Conservation (phyloP, 2,113 vertebrate species). For the Dolichallabes microphthalmus region DNA sequence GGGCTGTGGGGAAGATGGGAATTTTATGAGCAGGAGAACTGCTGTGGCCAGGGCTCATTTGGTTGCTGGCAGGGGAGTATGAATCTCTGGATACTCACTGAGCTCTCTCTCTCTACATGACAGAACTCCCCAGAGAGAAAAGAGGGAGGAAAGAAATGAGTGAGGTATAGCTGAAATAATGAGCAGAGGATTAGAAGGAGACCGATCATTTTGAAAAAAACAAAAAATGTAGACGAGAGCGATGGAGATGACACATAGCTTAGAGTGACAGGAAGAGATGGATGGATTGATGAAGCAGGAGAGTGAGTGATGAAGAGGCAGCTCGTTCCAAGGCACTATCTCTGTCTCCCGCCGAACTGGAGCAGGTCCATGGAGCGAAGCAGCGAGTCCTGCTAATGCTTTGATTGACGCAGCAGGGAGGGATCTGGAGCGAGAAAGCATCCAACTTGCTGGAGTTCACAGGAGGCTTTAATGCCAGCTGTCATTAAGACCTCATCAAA, state of each 20-base stretch:
- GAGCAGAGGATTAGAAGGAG: slow-evolving; percentile 5
- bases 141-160: background rate
- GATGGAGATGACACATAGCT: background rate
- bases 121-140: background rate
- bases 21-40: slow-evolving; percentile 31
- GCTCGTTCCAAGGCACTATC: slow-evolving; percentile 5
- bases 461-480: slow-evolving; percentile 34
- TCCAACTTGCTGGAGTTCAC: slow-evolving; percentile 19
- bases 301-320: background rate
- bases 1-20: slow-evolving; percentile 30
- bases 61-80: slow-evolving; percentile 22
- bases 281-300: background rate
- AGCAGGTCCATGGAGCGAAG: slow-evolving; percentile 18
- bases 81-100: slow-evolving; percentile 12
- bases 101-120: slow-evolving; percentile 38
- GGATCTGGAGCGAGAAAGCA: slow-evolving; percentile 15
- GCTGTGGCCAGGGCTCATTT: slow-evolving; percentile 42
- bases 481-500: slow-evolving; percentile 35
- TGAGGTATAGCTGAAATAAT: slow-evolving; percentile 8
- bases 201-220: background rate
- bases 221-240: background rate
- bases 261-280: background rate
- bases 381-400: slow-evolving; percentile 9
- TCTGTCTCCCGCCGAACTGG: slow-evolving; percentile 18
- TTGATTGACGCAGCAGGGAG: slow-evolving; percentile 34